phyloP scores from a whole-genome alignment of 1,140 invertebrate species.

The fruit fly (Drosophila melanogaster) region Release_6_plus_ISO1_MT NT_033779.5:16997001-16997500 shows the following conservation, averaged over 20 bases:
- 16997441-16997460: conserved; percentile 44
- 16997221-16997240: conserved; percentile 10
- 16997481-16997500: conserved; percentile 20
- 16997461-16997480: conserved; percentile 37
- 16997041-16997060: too few species aligned
- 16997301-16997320: conserved; percentile 24
- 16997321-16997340: conserved; percentile 40
- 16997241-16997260: conserved; percentile 13
- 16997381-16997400: conserved; percentile 6
- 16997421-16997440: conserved; percentile 52
- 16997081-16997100: too few species aligned
- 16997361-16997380: conserved; percentile 16
- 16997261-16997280: conserved; percentile 7
- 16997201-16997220: not conserved
- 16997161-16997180: conserved; percentile 5
- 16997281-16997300: conserved; percentile 7
- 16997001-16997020: too few species aligned
- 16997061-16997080: too few species aligned
- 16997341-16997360: conserved; percentile 33
- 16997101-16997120: too few species aligned
- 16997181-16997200: not conserved
- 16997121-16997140: too few species aligned
- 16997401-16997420: not conserved
- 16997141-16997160: not conserved
- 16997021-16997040: too few species aligned